phyloP scores from a whole-genome alignment of 2,888 invertebrate genomes.

The Megamerina dolium region DNA sequence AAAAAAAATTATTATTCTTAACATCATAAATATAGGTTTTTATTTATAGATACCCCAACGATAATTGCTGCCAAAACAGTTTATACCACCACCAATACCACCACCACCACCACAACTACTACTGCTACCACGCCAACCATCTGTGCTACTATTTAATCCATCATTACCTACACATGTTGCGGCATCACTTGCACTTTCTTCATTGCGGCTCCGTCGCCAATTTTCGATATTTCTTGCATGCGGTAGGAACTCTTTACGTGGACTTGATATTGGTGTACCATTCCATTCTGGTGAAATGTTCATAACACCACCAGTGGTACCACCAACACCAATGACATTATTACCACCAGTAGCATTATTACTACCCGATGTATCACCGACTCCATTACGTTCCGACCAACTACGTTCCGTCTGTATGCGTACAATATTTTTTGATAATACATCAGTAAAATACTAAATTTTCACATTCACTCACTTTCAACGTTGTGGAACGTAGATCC shows the following conservation, averaged over 20 bases:
- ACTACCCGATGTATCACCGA: slow-evolving; percentile 26
- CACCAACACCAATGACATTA: slow-evolving; percentile 7
- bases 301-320: neutral
- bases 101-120: neutral
- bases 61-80: slow-evolving; percentile 26
- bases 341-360: no score
- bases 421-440: neutral
- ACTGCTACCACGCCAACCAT: slow-evolving; percentile 33
- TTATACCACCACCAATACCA: slow-evolving; percentile 6
- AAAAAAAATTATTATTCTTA: no score
- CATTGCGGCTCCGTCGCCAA: slow-evolving; percentile 43
- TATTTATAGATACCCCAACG: no score
- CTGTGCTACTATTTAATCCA: slow-evolving; percentile 14
- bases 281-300: slow-evolving; percentile 36
- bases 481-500: slow-evolving; percentile 25
- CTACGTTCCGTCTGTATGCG: slow-evolving; percentile 36
- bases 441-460: neutral
- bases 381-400: slow-evolving; percentile 45
- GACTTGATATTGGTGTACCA: slow-evolving; percentile 44
- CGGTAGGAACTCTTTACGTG: slow-evolving; percentile 42
- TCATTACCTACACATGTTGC: slow-evolving; percentile 11
- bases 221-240: slow-evolving; percentile 44
- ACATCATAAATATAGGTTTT: no score
- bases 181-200: slow-evolving; percentile 36
- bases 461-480: slow-evolving; percentile 34